Evolutionary conservation across 1,140 invertebrate species (phyloP).

Genomic region (Vanessa atalanta): DNA sequence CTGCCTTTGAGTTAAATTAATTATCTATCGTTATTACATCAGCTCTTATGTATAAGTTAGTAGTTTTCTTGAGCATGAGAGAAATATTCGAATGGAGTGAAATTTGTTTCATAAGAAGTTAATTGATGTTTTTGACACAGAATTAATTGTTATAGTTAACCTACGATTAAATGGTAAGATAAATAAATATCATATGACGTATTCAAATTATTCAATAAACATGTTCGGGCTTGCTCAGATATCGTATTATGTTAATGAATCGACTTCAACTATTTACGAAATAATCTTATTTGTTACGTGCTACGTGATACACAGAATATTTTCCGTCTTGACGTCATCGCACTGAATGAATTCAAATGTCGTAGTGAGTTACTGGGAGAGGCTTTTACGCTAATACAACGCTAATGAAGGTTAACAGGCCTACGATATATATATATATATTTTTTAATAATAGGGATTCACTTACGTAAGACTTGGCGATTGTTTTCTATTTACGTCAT

Average conservation of each 20-base stretch:
- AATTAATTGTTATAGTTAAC: too few species aligned
- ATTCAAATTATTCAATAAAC: slow-evolving; percentile 1
- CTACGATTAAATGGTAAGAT: too few species aligned
- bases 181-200: not conserved
- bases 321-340: slow-evolving; percentile 8
- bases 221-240: not conserved
- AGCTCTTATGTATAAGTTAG: too few species aligned
- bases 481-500: slow-evolving; percentile 43
- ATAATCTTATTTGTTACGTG: not conserved
- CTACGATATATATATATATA: not conserved
- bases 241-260: slow-evolving; percentile 6
- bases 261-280: not conserved
- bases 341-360: slow-evolving; percentile 10
- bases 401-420: slow-evolving; percentile 13
- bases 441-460: slow-evolving; percentile 12
- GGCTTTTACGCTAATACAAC: slow-evolving; percentile 6
- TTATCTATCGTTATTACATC: too few species aligned
- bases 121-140: too few species aligned
- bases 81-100: too few species aligned
- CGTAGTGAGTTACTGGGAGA: slow-evolving; percentile 4
- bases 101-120: too few species aligned
- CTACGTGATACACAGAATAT: slow-evolving; percentile 8
- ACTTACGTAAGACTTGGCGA: not conserved
- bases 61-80: too few species aligned
- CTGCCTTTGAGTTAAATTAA: too few species aligned